Evolutionary conservation across 2,888 invertebrate species (phyloP).

Genomic region (Archaeoteleia sp.): DNA sequence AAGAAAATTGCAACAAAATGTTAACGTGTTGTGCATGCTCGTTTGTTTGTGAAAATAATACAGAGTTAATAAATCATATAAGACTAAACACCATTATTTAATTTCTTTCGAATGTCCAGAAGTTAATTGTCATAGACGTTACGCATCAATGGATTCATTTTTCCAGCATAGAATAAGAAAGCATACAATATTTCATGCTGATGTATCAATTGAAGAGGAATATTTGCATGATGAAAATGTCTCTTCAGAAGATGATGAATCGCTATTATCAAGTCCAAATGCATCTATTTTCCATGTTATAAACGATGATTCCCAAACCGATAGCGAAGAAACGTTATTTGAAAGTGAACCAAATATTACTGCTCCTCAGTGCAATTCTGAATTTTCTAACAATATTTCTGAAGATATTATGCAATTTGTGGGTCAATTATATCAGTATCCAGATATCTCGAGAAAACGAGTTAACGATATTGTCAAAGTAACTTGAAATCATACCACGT

Average conservation of each 20-base stretch:
- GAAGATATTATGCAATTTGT: constrained; percentile 12
- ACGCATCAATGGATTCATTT: constrained; percentile 15
- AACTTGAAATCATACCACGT: too few species aligned
- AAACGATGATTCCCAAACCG: background rate
- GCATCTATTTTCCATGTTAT: background rate
- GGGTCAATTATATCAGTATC: constrained; percentile 9
- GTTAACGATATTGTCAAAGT: constrained; percentile 3
- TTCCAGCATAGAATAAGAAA: constrained; percentile 16
- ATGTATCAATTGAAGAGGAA: background rate
- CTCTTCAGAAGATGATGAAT: background rate
- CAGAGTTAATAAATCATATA: background rate
- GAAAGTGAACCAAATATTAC: background rate
- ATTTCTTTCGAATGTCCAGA: constrained; percentile 12
- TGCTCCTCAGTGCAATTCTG: background rate
- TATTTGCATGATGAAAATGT: background rate
- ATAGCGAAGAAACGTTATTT: background rate
- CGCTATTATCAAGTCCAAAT: background rate
- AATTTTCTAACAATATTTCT: background rate
- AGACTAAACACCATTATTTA: constrained; percentile 4
- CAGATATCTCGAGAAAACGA: constrained; percentile 15
- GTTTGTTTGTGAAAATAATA: constrained; percentile 3
- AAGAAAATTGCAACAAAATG: constrained; percentile 5
- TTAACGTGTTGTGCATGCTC: background rate
- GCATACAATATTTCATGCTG: background rate
- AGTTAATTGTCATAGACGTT: constrained; percentile 6